Conservation (phyloP, 2,797 vertebrate species). For the Syngnathus acus region DNA sequence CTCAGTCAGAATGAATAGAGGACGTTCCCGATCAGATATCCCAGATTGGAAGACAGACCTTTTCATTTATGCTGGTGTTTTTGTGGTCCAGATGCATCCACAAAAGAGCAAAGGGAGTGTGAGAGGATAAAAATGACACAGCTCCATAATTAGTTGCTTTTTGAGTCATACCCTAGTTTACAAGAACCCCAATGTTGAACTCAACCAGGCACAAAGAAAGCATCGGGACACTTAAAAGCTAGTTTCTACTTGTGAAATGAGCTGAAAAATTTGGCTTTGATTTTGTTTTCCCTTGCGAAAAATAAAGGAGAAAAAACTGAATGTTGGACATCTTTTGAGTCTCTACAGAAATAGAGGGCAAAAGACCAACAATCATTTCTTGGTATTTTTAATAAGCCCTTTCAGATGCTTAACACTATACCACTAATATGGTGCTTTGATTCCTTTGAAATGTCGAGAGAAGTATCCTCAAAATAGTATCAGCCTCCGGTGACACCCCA, state of each 20-base stretch:
- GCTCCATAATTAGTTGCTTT: neutral
- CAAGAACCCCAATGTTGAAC: neutral
- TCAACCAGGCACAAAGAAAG: neutral
- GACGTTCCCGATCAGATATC: slow-evolving; percentile 17
- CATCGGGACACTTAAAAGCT: neutral
- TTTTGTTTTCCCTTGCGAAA: slow-evolving; percentile 27
- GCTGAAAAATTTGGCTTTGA: slow-evolving; percentile 14
- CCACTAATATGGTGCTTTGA: slow-evolving; percentile 66
- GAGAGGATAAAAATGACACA: slow-evolving; percentile 61
- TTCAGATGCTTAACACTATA: slow-evolving; percentile 61
- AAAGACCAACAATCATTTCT: slow-evolving; percentile 57
- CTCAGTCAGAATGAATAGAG: slow-evolving; percentile 9
- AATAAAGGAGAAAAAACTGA: slow-evolving; percentile 48
- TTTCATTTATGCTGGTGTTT: slow-evolving; percentile 65
- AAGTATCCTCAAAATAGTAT: slow-evolving; percentile 53
- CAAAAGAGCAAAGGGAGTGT: slow-evolving; percentile 44
- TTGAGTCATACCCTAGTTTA: neutral
- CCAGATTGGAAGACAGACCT: slow-evolving; percentile 57
- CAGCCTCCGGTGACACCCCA: slow-evolving; percentile 28
- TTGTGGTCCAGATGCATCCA: slow-evolving; percentile 63
- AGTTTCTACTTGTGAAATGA: neutral
- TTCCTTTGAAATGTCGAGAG: slow-evolving; percentile 53
- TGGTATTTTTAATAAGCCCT: slow-evolving; percentile 63
- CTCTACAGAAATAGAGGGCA: slow-evolving; percentile 6
- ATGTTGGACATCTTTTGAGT: slow-evolving; percentile 35